phyloP scores from a whole-genome alignment of 2,797 vertebrate species.

The Chelonia mydas region DNA sequence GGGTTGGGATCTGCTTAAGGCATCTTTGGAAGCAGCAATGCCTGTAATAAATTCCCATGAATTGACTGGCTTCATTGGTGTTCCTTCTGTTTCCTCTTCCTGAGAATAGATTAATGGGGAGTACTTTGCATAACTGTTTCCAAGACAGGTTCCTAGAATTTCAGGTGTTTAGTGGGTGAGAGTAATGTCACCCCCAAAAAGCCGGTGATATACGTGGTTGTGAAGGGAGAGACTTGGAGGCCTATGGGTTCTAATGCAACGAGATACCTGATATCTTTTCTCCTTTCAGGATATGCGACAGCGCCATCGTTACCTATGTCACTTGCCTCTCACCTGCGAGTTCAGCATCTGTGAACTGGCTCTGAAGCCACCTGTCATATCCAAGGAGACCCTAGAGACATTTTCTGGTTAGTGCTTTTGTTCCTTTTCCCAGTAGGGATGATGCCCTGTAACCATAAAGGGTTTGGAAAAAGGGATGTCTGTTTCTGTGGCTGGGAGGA shows the following conservation, averaged over 20 bases:
- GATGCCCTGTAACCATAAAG: not conserved
- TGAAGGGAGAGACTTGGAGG: not conserved
- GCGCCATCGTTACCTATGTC: constrained; percentile 94
- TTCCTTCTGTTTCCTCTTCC: not conserved
- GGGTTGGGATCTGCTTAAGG: not conserved
- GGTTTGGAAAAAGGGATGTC: not conserved
- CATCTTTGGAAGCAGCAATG: not conserved
- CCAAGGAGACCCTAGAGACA: constrained; percentile 93
- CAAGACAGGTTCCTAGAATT: not conserved
- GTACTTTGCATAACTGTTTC: not conserved
- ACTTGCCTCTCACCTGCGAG: constrained; percentile 97
- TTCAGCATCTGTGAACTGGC: constrained; percentile 97
- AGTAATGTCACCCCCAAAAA: not conserved
- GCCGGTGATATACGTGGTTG: not conserved
- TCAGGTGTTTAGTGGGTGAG: not conserved
- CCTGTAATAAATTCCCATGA: not conserved
- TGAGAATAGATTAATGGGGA: not conserved
- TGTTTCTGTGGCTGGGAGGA: not conserved
- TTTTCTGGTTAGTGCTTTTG: constrained; percentile 88
- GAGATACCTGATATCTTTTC: not conserved
- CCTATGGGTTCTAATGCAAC: not conserved
- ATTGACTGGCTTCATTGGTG: not conserved
- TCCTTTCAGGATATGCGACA: constrained; percentile 91
- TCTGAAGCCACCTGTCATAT: constrained; percentile 92
- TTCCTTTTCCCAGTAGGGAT: not conserved